Percentiles rank a stretch among this genome's conserved stretches.
These are phyloP conservation scores for Oryzias celebensis DNA, from an alignment of 2,113 vertebrate species.

Conservation along the genomic window DNA sequence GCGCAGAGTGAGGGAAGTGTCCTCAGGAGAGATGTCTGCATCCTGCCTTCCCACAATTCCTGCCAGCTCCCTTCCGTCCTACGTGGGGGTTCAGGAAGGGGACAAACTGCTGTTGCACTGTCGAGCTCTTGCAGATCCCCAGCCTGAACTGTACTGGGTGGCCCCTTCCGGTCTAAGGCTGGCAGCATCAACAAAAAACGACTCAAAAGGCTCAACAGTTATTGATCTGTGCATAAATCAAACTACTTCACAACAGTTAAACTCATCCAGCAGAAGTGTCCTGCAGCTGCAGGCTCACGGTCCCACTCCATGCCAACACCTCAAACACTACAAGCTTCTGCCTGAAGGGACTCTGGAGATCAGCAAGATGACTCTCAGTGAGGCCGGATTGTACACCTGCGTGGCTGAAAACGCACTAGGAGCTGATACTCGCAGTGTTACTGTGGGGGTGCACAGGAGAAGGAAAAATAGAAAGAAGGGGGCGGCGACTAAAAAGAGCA, in stretches of 20 bases:
- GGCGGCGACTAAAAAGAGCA: constrained; percentile 32
- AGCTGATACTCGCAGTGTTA: constrained; percentile 87
- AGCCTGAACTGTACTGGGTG: constrained; percentile 95
- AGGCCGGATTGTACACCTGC: constrained; percentile 92
- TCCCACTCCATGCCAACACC: constrained; percentile 23
- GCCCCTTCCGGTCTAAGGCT: constrained; percentile 83
- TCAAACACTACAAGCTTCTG: constrained; percentile 75
- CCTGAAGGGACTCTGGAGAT: constrained; percentile 92
- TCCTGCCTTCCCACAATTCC: constrained; percentile 91
- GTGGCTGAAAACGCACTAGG: constrained; percentile 93
- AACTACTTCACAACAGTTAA: constrained; percentile 21
- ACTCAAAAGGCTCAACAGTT: constrained; percentile 19
- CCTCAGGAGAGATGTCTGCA: constrained; percentile 89
- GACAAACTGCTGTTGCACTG: constrained; percentile 84
- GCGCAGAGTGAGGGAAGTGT: constrained; percentile 85
- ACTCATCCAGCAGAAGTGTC: constrained; percentile 11
- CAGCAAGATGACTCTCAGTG: constrained; percentile 65
- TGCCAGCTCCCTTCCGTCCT: constrained; percentile 80
- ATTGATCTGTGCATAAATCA: constrained; percentile 18
- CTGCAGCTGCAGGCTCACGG: constrained; percentile 1
- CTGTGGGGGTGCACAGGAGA: constrained; percentile 78
- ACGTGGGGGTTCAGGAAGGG: constrained; percentile 71
- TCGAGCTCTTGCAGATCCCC: constrained; percentile 89
- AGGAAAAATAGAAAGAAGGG: constrained; percentile 51
- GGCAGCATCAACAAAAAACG: constrained; percentile 46